A percentile compares a stretch with the other conserved stretches of the same genome.
Conservation (phyloP, 2,113 vertebrate species). For the Bos taurus region ARS-UCD2.0 NC_037334.1:92220001-92220500, state of each 20-base stretch:
- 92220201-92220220: neutral
- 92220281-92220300: neutral
- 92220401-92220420: neutral
- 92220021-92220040: slow-evolving; percentile 25
- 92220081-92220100: neutral
- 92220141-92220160: neutral
- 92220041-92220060: neutral
- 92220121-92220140: slow-evolving; percentile 29
- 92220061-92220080: neutral
- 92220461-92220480: neutral
- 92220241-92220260: neutral
- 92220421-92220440: neutral
- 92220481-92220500: neutral
- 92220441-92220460: neutral
- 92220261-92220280: neutral
- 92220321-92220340: neutral
- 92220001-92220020: slow-evolving; percentile 37
- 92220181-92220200: neutral
- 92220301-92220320: neutral
- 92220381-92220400: neutral
- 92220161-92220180: neutral
- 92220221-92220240: neutral
- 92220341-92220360: neutral
- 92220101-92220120: neutral
- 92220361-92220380: neutral